Conservation (phyloP, 1,140 invertebrate species). For the Bathynomus jamesi region DNA sequence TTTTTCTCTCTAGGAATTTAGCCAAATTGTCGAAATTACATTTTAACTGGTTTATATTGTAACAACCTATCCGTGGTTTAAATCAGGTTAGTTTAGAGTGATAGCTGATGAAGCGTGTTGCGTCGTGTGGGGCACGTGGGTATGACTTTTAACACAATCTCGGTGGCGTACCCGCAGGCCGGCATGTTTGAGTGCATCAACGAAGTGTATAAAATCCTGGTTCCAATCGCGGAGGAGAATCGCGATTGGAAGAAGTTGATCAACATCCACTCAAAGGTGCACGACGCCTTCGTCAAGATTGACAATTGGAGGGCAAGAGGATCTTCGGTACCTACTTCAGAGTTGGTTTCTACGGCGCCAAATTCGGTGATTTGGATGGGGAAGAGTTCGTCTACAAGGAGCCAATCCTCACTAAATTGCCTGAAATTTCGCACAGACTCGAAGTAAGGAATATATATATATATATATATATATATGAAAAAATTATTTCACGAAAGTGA, state of each 20-base stretch:
- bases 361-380: conserved; percentile 87
- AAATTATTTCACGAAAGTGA: no score
- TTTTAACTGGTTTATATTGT: no score
- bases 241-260: conserved; percentile 87
- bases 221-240: conserved; percentile 84
- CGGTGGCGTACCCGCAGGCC: no score
- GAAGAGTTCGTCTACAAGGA: conserved; percentile 97
- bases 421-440: conserved; percentile 90
- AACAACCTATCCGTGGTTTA: no score
- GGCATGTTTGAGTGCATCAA: conserved; percentile 95
- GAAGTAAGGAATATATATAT: no score
- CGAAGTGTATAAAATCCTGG: conserved; percentile 83
- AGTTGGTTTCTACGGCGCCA: conserved; percentile 89
- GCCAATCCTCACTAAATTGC: conserved; percentile 87
- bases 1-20: no score
- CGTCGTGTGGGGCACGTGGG: no score
- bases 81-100: no score
- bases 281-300: conserved; percentile 71
- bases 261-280: conserved; percentile 79
- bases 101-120: no score
- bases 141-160: no score
- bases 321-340: conserved; percentile 95
- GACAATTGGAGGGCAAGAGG: conserved; percentile 83
- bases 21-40: no score
- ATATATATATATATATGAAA: no score